Base-by-base conservation (phyloP, 2,797 vertebrate genomes). In the Sebastes steindachneri region DNA sequence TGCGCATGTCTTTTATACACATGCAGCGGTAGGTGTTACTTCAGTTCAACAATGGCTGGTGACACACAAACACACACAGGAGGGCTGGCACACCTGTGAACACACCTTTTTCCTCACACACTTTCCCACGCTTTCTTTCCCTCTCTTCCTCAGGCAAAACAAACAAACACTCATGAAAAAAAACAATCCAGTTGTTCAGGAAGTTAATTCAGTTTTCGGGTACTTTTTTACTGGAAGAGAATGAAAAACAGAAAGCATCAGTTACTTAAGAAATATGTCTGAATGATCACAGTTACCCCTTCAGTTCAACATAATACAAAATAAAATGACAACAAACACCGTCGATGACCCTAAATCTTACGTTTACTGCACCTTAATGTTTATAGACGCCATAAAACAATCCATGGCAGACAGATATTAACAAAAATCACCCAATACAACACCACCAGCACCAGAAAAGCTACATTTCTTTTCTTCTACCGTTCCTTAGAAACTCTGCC, bases 21-120 rank as follows among this genome's bases (percentile, higher is more conserved):
- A 72, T 37, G 33, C 69, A 33, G 66, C 57, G 64, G 88, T 85
- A 73, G 80, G 82, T 83, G 85, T 91, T 58, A 73, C 77, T 26
- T 71, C 35, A 48, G 8, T 4, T 57, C 63, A 74, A 84, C 79
- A 86, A 84, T 75, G 73, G 31, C 64, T 85, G 58, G 63, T 45
- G 28, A 82, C 26, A 79, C 73, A 73, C 60, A 66, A 14, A 80
- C 69, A 72, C 55, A 77, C 66, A 69, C n/a, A 64, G 17, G 64
- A 59, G 80, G 88, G 87, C 68, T 53, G 88, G 84, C 78, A 84
- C 85, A 89, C 89, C 85, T 89, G 77, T 55, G 73, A 66, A 74
- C 88, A 89, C 86, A 79, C 89, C 87, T 70, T 79, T 86, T 57
- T 59, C 33, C 66, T 71, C 15, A 23, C 6, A 55, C 45, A 69